Conservation (phyloP, 1,140 invertebrate genomes). For the Hermatobates lingyangjiaoensis region DNA sequence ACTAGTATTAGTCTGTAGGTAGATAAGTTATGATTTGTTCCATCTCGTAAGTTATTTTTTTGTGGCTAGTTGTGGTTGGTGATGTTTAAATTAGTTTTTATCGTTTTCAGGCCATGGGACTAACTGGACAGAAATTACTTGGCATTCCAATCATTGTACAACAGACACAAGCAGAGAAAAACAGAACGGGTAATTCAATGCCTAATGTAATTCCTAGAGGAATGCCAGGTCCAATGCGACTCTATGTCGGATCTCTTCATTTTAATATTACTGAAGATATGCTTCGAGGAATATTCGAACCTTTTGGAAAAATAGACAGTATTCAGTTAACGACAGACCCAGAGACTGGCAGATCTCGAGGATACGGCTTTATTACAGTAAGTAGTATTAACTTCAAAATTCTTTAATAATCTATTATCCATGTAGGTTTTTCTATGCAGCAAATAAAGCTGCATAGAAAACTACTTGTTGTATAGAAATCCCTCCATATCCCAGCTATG, state of each 20-base stretch:
- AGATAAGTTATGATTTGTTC: too few species aligned
- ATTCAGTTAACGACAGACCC: conserved; percentile 91
- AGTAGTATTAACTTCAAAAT: conserved; percentile 27
- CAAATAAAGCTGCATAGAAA: neutral
- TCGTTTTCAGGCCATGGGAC: conserved; percentile 61
- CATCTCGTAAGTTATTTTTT: too few species aligned
- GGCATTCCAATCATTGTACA: conserved; percentile 96
- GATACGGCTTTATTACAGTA: conserved; percentile 94
- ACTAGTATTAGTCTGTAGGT: too few species aligned
- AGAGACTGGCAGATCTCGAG: conserved; percentile 86
- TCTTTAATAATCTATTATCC: neutral
- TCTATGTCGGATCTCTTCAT: conserved; percentile 95
- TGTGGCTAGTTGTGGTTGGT: too few species aligned
- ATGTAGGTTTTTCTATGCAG: neutral
- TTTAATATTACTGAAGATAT: conserved; percentile 99
- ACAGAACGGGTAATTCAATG: conserved; percentile 73
- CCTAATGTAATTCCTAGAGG: conserved; percentile 64
- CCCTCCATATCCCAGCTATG: too few species aligned
- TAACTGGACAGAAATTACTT: conserved; percentile 90
- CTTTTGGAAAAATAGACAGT: conserved; percentile 95
- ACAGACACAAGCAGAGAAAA: conserved; percentile 96
- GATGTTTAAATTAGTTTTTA: too few species aligned
- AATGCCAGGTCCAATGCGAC: conserved; percentile 74
- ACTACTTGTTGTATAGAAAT: too few species aligned
- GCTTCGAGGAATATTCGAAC: conserved; percentile 95